Evolutionary conservation across 2,797 vertebrate species (phyloP).

Genomic region (Falco rusticolus): DNA sequence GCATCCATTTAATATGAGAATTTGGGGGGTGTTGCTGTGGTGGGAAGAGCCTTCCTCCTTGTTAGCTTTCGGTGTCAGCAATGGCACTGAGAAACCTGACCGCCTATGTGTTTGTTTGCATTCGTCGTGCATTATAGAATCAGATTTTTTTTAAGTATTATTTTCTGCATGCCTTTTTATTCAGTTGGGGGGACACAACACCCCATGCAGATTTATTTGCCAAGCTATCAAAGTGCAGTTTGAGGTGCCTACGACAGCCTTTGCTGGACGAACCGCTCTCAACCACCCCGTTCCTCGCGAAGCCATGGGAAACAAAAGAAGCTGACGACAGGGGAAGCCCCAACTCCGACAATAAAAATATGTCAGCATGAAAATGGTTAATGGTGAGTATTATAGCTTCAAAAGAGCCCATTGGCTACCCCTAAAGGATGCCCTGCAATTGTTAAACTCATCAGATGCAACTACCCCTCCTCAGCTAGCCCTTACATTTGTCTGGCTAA

Average conservation of each 20-base stretch:
- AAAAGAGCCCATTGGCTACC: constrained; percentile 79
- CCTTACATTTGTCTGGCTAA: constrained; percentile 78
- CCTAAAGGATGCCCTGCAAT: constrained; percentile 80
- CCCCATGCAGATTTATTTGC: not conserved
- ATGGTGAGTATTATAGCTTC: constrained; percentile 79
- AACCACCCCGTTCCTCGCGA: not conserved
- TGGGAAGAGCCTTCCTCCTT: not conserved
- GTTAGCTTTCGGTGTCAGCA: constrained; percentile 17
- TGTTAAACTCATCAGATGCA: constrained; percentile 82
- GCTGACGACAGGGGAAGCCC: constrained; percentile 37
- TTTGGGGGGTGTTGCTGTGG: not conserved
- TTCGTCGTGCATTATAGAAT: constrained; percentile 30
- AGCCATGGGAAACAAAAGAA: constrained; percentile 12
- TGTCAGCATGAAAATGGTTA: constrained; percentile 78
- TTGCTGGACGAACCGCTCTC: constrained; percentile 17
- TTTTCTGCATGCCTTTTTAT: not conserved
- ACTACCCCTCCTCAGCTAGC: constrained; percentile 77
- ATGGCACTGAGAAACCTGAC: not conserved
- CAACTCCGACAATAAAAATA: constrained; percentile 52
- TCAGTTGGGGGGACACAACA: too few relatives aligned
- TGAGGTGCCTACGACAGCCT: not conserved
- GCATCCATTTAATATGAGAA: not conserved
- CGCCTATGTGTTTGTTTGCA: not conserved
- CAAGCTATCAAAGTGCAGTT: not conserved
- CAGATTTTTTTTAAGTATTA: not conserved